Base-by-base conservation (phyloP, 2,113 vertebrate genomes). In the Ceyx cyanopectus region DNA sequence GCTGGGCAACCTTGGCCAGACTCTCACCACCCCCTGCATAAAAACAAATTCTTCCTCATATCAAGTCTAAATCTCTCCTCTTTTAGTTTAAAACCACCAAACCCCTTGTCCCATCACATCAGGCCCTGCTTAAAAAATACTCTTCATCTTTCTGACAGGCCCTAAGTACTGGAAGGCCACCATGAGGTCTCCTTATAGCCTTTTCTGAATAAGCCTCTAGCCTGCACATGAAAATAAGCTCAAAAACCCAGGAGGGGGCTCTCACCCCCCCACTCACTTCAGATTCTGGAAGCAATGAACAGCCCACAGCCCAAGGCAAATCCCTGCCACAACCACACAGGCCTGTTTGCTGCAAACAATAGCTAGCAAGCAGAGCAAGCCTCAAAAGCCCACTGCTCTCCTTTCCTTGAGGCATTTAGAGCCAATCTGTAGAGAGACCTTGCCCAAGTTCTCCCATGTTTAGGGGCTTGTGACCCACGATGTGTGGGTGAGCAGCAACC, bases 301-400 rank as follows among this genome's bases (percentile, higher is more conserved):
- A 46, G 10, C 22, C 50, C 15, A 10, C 1, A 69, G 32, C 30
- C 56, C 22, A 37, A 74, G 56, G 75, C 30, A 73, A 87, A 63
- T 17, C 1, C 0, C 32, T 77, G 76, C 75, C 0, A 2, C 34
- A 56, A 43, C 46, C 94, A 76, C 40, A 30, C 18, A 23, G 29
- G 51, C 26, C 61, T 72, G 57, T 48, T 46, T 63, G 56, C 80
- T 29, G 22, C 65, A 90, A 92, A 90, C 83, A 89, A 84, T 5
- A 86, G 43, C 26, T 11, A 54, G 48, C 65, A 92, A 92, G 80
- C 10, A 81, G 78, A 66, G 26, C 50, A 76, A 79, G 57, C 79
- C 89, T 89, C 81, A 41, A 21, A 65, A 80, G 63, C 74, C 15
- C 26, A 29, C 41, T 29, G 34, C 14, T 60, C 32, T 77, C 61